phyloP scores from a whole-genome alignment of 1,140 invertebrate species.

The Pachyrhynchus sulphureomaculatus region DNA sequence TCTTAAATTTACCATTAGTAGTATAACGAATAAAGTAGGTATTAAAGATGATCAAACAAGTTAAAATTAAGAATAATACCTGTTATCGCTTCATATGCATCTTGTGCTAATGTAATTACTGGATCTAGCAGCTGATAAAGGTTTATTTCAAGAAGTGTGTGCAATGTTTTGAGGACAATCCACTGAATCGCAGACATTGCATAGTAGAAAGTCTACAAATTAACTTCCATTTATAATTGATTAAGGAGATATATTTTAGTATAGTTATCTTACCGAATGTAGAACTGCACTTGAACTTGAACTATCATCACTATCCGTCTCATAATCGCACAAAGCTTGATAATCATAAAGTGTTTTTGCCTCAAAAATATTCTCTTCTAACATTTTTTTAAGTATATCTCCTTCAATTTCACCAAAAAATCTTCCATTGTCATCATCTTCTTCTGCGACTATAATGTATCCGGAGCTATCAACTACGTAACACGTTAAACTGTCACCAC shows the following conservation, averaged over 20 bases:
- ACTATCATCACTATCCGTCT: conserved; percentile 26
- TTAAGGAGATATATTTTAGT: background rate
- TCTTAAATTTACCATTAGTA: too few species aligned
- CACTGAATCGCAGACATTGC: conserved; percentile 45
- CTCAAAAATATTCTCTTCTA: conserved; percentile 72
- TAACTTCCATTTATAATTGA: conserved; percentile 14
- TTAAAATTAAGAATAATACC: too few species aligned
- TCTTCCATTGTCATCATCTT: conserved; percentile 63
- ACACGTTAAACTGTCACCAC: conserved; percentile 66
- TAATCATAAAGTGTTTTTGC: conserved; percentile 82
- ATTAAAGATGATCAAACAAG: too few species aligned
- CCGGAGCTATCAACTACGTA: conserved; percentile 88
- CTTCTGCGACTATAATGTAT: conserved; percentile 76
- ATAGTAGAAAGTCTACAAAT: conserved; percentile 51
- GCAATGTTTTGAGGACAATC: conserved; percentile 49
- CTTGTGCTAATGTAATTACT: conserved; percentile 26
- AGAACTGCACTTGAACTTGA: background rate
- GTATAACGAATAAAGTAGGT: too few species aligned
- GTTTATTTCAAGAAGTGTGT: conserved; percentile 50
- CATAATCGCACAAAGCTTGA: conserved; percentile 70
- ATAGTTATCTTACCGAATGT: conserved; percentile 2
- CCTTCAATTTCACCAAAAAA: conserved; percentile 87
- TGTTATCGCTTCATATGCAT: conserved; percentile 5
- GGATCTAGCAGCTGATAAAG: conserved; percentile 41
- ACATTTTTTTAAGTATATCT: conserved; percentile 75